Evolutionary conservation across 2,888 invertebrate genomes (phyloP).

Genomic region (Eupithecia centaureata): DNA sequence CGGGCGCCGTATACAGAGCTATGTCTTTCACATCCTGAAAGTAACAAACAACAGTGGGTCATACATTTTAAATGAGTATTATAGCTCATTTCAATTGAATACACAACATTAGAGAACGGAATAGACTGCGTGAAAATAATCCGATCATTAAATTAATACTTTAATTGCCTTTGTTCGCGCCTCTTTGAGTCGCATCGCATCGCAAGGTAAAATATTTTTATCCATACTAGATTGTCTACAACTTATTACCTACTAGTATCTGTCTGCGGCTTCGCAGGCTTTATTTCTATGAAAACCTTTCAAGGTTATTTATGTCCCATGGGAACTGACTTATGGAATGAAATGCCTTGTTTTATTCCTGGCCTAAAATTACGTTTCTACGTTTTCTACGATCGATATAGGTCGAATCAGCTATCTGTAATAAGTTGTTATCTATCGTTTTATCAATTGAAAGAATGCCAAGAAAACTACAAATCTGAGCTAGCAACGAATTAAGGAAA

Average conservation of each 20-base stretch:
- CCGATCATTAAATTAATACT: background rate
- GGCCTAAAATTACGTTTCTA: too few relatives aligned
- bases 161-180: too few relatives aligned
- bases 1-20: constrained; percentile 83
- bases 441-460: constrained; percentile 20
- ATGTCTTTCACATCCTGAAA: constrained; percentile 78
- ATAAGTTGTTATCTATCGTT: background rate
- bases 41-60: constrained; percentile 36
- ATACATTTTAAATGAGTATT: background rate
- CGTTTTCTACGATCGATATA: too few relatives aligned
- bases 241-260: too few relatives aligned
- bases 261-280: too few relatives aligned
- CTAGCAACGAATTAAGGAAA: constrained; percentile 27
- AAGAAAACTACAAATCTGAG: constrained; percentile 19
- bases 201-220: too few relatives aligned
- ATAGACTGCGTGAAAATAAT: background rate
- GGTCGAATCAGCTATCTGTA: background rate
- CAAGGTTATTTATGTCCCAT: too few relatives aligned
- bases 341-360: too few relatives aligned
- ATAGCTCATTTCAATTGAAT: background rate
- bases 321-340: too few relatives aligned
- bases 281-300: too few relatives aligned
- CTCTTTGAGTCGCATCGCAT: too few relatives aligned
- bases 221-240: too few relatives aligned
- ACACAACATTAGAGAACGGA: background rate